Evolutionary conservation across 2,113 vertebrate genomes (phyloP).

Genomic region (Rhineura floridana): DNA sequence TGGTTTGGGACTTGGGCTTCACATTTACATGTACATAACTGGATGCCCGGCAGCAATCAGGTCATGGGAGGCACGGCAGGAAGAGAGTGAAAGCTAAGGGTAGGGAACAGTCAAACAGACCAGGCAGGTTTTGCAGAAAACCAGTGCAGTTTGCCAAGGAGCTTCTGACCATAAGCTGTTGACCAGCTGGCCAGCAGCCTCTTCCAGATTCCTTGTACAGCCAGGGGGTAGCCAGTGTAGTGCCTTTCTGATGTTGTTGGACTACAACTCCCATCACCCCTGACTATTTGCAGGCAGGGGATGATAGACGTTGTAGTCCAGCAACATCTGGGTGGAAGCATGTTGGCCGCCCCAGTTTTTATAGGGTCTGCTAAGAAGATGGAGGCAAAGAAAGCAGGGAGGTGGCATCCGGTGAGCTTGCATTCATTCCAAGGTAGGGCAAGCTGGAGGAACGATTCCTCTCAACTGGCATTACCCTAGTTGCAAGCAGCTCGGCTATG

Average conservation of each 20-base stretch:
- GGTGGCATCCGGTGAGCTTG: background rate
- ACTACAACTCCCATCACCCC: too few relatives aligned
- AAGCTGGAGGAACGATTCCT: background rate
- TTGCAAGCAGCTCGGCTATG: background rate
- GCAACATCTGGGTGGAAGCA: too few relatives aligned
- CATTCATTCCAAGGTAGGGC: background rate
- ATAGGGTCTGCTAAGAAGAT: background rate
- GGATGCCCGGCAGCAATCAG: background rate
- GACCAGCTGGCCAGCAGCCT: background rate
- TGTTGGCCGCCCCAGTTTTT: too few relatives aligned
- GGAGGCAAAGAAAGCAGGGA: background rate
- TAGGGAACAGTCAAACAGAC: background rate
- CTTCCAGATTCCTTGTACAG: background rate
- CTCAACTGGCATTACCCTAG: background rate
- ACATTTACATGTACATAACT: background rate
- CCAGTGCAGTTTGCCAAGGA: background rate
- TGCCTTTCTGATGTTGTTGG: too few relatives aligned
- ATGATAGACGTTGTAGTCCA: too few relatives aligned
- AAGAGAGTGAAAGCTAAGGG: background rate
- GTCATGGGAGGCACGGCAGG: background rate
- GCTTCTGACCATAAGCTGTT: background rate
- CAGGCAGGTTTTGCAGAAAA: background rate
- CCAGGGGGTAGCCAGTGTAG: too few relatives aligned
- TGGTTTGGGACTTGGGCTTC: background rate
- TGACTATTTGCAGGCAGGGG: too few relatives aligned